phyloP scores from a whole-genome alignment of 2,113 vertebrate species.

The Aptenodytes patagonicus region DNA sequence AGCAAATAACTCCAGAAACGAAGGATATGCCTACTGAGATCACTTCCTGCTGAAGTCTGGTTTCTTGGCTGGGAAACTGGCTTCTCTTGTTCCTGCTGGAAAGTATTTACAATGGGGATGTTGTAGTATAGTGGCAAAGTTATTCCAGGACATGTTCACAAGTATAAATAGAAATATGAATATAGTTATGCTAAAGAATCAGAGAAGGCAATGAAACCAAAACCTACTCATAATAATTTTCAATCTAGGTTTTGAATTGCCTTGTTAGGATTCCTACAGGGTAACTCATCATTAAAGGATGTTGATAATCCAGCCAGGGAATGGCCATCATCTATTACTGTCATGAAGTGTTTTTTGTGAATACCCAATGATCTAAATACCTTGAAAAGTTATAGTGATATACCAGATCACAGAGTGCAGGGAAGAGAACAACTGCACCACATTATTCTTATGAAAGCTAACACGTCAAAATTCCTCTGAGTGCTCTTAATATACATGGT shows the following conservation, averaged over 20 bases:
- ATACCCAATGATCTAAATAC: background rate
- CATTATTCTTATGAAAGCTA: background rate
- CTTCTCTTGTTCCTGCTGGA: slow-evolving; percentile 66
- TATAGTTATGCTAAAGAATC: slow-evolving; percentile 45
- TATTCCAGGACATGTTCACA: slow-evolving; percentile 56
- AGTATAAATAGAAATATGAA: slow-evolving; percentile 63
- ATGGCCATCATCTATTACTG: background rate
- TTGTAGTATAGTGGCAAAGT: slow-evolving; percentile 62
- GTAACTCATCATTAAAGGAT: background rate
- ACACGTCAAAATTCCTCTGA: background rate
- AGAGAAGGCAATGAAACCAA: slow-evolving; percentile 29
- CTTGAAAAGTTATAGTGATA: background rate
- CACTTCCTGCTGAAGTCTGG: slow-evolving; percentile 66
- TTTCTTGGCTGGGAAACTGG: slow-evolving; percentile 67
- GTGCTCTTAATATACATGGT: background rate
- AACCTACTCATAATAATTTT: slow-evolving; percentile 1
- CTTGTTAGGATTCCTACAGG: background rate
- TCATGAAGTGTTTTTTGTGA: background rate
- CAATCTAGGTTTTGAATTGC: background rate
- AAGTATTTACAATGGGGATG: slow-evolving; percentile 69
- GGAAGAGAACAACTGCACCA: background rate
- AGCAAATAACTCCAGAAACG: slow-evolving; percentile 48
- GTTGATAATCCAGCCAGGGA: background rate
- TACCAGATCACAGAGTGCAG: background rate
- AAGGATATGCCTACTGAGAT: slow-evolving; percentile 65